A percentile compares a stretch with the other conserved stretches of the same genome.
These are phyloP conservation scores for Ormia ochracea DNA, from an alignment of 2,888 invertebrate species.

Conservation along the genomic window DNA sequence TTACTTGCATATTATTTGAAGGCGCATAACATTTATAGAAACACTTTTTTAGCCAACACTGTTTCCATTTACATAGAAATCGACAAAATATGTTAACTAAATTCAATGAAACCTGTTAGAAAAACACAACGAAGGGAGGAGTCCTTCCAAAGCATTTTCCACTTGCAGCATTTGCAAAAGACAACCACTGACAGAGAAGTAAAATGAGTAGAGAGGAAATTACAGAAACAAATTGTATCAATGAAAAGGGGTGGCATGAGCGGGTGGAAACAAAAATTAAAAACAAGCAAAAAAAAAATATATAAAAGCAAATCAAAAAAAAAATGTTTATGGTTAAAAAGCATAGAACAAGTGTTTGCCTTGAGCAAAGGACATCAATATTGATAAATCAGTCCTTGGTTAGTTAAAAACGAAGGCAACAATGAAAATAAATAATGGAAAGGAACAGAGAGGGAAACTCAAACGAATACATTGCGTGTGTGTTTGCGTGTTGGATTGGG, in stretches of 20 bases:
- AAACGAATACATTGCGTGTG: neutral
- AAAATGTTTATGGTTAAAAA: constrained; percentile 46
- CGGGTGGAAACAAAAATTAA: neutral
- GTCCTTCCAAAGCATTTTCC: neutral
- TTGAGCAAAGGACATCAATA: constrained; percentile 61
- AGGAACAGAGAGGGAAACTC: neutral
- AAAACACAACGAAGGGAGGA: neutral
- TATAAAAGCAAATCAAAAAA: neutral
- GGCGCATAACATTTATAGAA: too few relatives aligned
- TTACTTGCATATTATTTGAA: too few relatives aligned
- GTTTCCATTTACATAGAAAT: neutral
- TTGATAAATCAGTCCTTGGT: constrained; percentile 62
- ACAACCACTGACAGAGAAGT: constrained; percentile 19
- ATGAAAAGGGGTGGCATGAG: neutral
- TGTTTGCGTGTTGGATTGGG: neutral
- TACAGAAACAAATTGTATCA: neutral
- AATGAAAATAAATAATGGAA: constrained; percentile 2
- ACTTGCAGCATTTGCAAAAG: neutral
- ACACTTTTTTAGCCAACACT: neutral
- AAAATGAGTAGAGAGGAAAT: too few relatives aligned
- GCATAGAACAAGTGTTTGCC: constrained; percentile 59
- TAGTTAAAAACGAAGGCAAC: neutral
- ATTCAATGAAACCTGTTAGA: neutral
- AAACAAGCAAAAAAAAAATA: neutral
- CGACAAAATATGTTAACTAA: constrained; percentile 5